Evolutionary conservation across 1,140 invertebrate species (phyloP).

Genomic region (Ridgeia piscesae): DNA sequence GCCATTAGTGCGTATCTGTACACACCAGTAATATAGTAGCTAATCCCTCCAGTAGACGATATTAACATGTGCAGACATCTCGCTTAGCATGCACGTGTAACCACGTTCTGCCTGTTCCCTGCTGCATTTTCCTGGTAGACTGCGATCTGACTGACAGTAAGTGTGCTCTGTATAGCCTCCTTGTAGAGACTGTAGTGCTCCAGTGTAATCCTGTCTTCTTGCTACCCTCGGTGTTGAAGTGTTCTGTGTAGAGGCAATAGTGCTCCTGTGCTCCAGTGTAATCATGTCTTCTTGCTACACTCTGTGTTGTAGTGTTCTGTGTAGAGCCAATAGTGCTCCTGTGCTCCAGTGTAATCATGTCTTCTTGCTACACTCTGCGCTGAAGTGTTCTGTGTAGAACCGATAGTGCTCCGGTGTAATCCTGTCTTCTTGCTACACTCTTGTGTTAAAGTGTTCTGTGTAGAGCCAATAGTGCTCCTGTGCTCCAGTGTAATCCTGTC

Average conservation of each 20-base stretch:
- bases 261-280: no score
- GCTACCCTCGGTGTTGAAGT: background rate
- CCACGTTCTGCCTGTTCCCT: background rate
- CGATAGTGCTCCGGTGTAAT: background rate
- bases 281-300: background rate
- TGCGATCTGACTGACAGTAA: background rate
- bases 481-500: background rate
- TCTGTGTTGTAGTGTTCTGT: background rate
- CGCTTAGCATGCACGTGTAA: background rate
- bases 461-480: background rate
- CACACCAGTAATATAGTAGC: background rate
- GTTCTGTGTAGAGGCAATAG: background rate
- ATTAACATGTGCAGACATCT: background rate
- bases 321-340: background rate
- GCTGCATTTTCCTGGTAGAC: background rate
- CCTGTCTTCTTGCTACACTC: background rate
- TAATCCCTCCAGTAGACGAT: background rate
- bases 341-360: background rate
- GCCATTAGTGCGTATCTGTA: background rate
- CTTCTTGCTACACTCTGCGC: background rate
- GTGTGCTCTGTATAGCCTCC: background rate
- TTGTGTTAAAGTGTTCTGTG: background rate
- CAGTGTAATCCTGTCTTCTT: background rate
- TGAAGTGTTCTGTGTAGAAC: background rate
- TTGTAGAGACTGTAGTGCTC: background rate